Evolutionary conservation across 2,797 vertebrate species (phyloP).

Genomic region (Erithacus rubecula): DNA sequence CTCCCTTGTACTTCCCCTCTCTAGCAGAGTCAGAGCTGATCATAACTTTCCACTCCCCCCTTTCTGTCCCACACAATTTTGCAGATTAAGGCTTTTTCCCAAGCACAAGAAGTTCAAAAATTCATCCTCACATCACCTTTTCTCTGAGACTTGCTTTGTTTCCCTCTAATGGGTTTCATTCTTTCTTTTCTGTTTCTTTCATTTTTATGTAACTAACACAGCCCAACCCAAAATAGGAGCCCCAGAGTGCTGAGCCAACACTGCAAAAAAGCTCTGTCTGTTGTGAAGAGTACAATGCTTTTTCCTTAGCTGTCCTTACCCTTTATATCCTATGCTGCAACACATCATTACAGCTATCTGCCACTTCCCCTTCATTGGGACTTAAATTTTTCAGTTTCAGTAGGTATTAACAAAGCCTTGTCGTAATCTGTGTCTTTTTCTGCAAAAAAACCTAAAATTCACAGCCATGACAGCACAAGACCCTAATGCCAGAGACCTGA

Average conservation of each 20-base stretch:
- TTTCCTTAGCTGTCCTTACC: not conserved
- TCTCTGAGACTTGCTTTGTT: not conserved
- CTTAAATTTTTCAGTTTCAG: not conserved
- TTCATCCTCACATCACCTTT: not conserved
- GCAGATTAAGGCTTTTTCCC: not conserved
- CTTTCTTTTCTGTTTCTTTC: not conserved
- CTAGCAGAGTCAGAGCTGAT: not conserved
- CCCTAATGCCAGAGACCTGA: not conserved
- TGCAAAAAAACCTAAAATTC: slow-evolving; percentile 10
- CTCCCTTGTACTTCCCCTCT: not conserved
- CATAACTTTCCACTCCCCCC: not conserved
- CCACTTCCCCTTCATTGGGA: not conserved
- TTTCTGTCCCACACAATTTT: not conserved
- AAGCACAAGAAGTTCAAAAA: not conserved
- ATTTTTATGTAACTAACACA: not conserved
- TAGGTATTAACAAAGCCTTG: not conserved
- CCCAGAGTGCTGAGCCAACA: not conserved
- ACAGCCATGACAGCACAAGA: not conserved
- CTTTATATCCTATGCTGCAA: not conserved
- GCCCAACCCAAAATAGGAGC: not conserved
- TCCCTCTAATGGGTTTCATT: not conserved
- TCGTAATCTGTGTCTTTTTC: not conserved
- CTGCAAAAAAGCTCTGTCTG: not conserved
- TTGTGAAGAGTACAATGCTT: not conserved
- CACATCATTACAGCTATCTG: not conserved